Conservation (phyloP, 1,140 invertebrate species). For the Ooceraea biroi region DNA sequence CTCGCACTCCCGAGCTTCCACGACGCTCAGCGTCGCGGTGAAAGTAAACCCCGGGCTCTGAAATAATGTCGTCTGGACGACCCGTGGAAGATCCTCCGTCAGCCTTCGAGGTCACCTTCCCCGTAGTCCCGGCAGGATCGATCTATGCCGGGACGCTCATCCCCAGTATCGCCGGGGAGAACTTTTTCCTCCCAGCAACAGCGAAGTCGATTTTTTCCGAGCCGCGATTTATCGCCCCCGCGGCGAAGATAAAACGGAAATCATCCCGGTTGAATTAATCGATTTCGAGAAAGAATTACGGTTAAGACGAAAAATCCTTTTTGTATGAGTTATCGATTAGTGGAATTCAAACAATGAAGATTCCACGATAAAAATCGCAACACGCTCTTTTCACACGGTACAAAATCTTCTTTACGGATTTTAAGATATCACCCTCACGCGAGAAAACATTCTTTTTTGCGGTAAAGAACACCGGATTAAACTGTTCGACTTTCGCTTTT, state of each 20-base stretch:
- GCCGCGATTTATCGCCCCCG: slow-evolving; percentile 38
- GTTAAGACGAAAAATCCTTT: background rate
- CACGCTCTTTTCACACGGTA: background rate
- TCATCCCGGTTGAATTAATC: background rate
- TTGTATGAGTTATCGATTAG: background rate
- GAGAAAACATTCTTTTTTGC: background rate
- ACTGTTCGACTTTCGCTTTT: background rate
- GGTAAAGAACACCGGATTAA: background rate
- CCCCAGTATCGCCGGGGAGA: background rate
- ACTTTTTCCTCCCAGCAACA: background rate
- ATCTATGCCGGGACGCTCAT: slow-evolving; percentile 27
- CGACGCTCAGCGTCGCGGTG: slow-evolving; percentile 34
- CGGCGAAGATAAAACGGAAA: slow-evolving; percentile 28
- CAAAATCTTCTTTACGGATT: background rate
- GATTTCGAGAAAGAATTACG: background rate
- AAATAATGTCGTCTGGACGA: slow-evolving; percentile 71
- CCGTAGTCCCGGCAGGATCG: slow-evolving; percentile 38
- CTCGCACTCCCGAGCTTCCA: slow-evolving; percentile 17
- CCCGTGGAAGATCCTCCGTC: slow-evolving; percentile 51
- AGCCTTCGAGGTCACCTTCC: slow-evolving; percentile 67
- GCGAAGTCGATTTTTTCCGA: background rate
- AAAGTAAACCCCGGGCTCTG: slow-evolving; percentile 60
- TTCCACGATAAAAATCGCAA: background rate
- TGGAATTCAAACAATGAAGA: background rate
- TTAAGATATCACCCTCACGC: background rate